Percentiles rank a stretch among this genome's conserved stretches.
Evolutionary conservation across 2,888 invertebrate species (phyloP).

Genomic region (Apodemia mormo): DNA sequence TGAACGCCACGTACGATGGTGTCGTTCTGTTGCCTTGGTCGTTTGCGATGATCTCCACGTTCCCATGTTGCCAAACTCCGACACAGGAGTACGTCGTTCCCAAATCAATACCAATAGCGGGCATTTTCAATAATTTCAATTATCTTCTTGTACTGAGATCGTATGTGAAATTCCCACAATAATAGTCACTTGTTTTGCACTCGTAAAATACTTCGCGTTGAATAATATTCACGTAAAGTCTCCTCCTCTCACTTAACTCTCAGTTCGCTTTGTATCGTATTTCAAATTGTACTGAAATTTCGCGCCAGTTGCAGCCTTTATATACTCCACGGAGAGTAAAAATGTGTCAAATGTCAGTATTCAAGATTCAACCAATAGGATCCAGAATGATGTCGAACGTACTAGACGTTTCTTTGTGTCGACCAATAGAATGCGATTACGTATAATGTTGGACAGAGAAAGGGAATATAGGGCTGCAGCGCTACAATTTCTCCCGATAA

Average conservation of each 20-base stretch:
- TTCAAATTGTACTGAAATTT: slow-evolving; percentile 1
- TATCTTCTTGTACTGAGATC: background rate
- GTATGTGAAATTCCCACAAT: background rate
- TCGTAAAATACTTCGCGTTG: slow-evolving; percentile 2
- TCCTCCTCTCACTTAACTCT: background rate
- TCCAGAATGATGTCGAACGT: background rate
- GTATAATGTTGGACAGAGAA: background rate
- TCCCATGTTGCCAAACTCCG: too few relatives aligned
- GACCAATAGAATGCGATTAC: background rate
- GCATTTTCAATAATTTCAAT: background rate
- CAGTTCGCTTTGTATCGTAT: background rate
- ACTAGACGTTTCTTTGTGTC: background rate
- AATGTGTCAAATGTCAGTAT: background rate
- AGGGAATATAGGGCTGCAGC: background rate
- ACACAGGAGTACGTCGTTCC: too few relatives aligned
- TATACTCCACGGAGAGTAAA: slow-evolving; percentile 10
- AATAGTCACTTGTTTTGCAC: background rate
- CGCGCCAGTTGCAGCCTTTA: background rate
- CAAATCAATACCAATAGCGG: background rate
- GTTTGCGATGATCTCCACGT: too few relatives aligned
- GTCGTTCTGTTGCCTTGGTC: too few relatives aligned
- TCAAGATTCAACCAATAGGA: slow-evolving; percentile 9
- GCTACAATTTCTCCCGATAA: background rate
- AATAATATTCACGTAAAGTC: background rate
- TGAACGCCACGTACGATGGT: too few relatives aligned